A percentile compares a stretch with the other conserved stretches of the same genome.
phyloP scores from a whole-genome alignment of 2,888 invertebrate genomes.

The Nephrotoma appendiculata region DNA sequence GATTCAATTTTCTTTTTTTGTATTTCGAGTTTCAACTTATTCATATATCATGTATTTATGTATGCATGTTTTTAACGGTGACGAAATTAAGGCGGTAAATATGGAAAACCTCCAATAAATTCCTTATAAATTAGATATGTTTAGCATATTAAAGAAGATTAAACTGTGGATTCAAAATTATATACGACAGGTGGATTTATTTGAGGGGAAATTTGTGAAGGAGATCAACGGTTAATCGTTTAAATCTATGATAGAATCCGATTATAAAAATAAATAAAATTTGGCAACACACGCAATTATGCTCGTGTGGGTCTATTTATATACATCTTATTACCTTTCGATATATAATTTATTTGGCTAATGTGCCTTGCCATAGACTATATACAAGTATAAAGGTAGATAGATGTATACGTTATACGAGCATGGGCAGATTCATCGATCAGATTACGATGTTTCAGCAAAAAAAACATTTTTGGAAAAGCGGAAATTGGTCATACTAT shows the following conservation, averaged over 20 bases:
- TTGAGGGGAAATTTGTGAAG: too few species aligned
- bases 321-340: too few species aligned
- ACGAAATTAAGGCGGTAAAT: background rate
- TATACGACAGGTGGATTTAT: too few species aligned
- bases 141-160: background rate
- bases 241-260: too few species aligned
- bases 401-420: too few species aligned
- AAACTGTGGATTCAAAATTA: too few species aligned
- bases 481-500: background rate
- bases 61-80: background rate
- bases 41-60: too few species aligned
- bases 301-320: too few species aligned
- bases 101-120: background rate
- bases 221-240: too few species aligned
- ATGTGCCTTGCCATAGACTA: background rate
- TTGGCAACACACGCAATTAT: too few species aligned
- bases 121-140: background rate
- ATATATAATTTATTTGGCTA: background rate
- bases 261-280: too few species aligned
- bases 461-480: background rate
- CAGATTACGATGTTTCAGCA: background rate
- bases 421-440: background rate
- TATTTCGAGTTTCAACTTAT: background rate
- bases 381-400: background rate
- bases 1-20: background rate